Percentiles rank a stretch among this genome's conserved stretches.
These are phyloP conservation scores for Cricetomys ansorgei DNA, from an alignment of 2,113 vertebrate species.

Conservation along the genomic window DNA sequence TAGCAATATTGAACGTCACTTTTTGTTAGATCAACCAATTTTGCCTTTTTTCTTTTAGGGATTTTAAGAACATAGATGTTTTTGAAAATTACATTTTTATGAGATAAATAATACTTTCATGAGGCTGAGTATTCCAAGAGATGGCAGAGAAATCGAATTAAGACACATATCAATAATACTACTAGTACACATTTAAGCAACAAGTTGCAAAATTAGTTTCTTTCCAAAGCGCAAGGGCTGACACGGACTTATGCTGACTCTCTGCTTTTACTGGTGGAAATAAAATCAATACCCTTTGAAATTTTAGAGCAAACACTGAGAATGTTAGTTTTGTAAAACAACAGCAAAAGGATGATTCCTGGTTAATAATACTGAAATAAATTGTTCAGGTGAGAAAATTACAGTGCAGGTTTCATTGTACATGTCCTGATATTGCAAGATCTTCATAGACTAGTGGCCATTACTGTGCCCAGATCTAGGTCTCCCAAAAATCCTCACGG, in stretches of 20 bases:
- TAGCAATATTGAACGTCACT: background rate
- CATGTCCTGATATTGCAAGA: background rate
- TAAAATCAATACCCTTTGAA: background rate
- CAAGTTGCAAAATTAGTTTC: background rate
- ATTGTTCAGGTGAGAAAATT: slow-evolving; percentile 31
- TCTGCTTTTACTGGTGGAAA: background rate
- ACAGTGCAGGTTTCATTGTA: background rate
- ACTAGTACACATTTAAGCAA: background rate
- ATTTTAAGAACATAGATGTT: background rate
- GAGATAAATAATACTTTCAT: background rate
- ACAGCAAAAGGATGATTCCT: background rate
- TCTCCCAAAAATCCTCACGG: background rate
- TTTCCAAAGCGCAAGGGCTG: background rate
- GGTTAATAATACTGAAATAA: background rate
- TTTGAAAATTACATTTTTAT: background rate
- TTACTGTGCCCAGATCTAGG: background rate
- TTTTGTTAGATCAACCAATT: background rate
- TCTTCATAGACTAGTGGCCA: background rate
- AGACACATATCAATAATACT: background rate
- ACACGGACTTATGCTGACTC: background rate
- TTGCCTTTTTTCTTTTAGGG: background rate
- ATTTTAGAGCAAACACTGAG: slow-evolving; percentile 7
- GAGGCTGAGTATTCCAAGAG: background rate
- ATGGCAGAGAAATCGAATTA: background rate
- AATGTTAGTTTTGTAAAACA: background rate